These are phyloP conservation scores for Harpagifer antarcticus DNA, from an alignment of 2,797 vertebrate species.

Conservation along the genomic window DNA sequence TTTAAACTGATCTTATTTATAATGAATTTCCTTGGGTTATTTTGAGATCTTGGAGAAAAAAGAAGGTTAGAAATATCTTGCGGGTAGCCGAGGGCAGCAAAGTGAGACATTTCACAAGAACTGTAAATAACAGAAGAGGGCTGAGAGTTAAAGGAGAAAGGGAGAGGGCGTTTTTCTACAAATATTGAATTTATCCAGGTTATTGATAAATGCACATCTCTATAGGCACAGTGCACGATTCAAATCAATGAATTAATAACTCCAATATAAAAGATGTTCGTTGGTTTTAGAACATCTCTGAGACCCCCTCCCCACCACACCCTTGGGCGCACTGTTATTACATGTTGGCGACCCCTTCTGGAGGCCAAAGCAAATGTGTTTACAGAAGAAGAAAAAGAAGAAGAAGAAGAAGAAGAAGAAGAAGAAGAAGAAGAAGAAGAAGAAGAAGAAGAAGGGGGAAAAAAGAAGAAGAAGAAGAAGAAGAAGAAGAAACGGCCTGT, in stretches of 20 bases:
- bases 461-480: constrained; percentile 11
- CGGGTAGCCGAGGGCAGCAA: constrained; percentile 77
- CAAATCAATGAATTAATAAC: constrained; percentile 52
- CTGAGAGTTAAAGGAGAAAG: not conserved
- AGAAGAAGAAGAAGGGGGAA: constrained; percentile 1
- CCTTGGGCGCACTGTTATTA: constrained; percentile 77
- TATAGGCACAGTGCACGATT: constrained; percentile 23
- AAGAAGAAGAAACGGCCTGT: constrained; percentile 14
- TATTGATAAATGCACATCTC: constrained; percentile 52
- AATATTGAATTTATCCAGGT: constrained; percentile 34
- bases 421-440: constrained; percentile 8
- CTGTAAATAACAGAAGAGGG: constrained; percentile 79
- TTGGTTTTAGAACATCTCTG: constrained; percentile 7
- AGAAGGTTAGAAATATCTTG: constrained; percentile 63
- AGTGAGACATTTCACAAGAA: constrained; percentile 84
- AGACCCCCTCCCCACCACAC: constrained; percentile 59
- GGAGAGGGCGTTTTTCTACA: not conserved
- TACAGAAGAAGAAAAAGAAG: constrained; percentile 13
- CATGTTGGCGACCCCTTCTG: constrained; percentile 94
- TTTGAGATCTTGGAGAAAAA: constrained; percentile 49
- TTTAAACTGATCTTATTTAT: constrained; percentile 69
- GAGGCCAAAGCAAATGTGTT: constrained; percentile 72
- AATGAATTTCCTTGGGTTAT: constrained; percentile 63
- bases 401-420: constrained; percentile 3
- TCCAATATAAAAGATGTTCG: constrained; percentile 32